Conservation (phyloP, 2,113 vertebrate species). For the Phylloscopus trochilus region DNA sequence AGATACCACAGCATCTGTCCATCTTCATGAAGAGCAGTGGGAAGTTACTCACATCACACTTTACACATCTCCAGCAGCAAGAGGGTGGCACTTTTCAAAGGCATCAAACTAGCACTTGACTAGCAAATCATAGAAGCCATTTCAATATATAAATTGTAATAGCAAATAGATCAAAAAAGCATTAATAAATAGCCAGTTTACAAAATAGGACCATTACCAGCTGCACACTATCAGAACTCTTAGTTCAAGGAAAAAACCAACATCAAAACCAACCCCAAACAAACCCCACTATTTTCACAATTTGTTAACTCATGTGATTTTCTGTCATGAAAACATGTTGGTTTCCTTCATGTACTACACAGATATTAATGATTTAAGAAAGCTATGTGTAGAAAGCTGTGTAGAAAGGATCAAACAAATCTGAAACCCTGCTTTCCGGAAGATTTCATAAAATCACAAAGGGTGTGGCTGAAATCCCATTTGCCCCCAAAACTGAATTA, state of each 20-base stretch:
- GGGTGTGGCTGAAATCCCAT: neutral
- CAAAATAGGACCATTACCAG: neutral
- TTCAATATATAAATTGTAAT: neutral
- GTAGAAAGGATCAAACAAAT: neutral
- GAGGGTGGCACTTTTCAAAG: neutral
- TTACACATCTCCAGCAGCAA: accelerated
- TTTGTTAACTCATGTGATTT: neutral
- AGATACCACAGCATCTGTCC: neutral
- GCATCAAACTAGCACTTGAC: neutral
- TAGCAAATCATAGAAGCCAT: neutral
- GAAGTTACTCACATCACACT: neutral
- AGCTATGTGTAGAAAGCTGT: neutral
- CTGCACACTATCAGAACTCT: neutral
- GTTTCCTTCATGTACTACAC: neutral
- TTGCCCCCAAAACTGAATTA: neutral
- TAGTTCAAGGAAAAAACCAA: neutral
- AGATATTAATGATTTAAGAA: neutral
- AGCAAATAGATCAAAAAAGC: neutral
- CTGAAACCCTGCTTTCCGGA: neutral
- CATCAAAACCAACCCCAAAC: neutral
- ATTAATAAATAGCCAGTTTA: neutral
- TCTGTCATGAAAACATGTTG: neutral
- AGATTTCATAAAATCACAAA: neutral
- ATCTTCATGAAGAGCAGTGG: neutral
- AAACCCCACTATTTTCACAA: neutral